Conservation (phyloP, 2,113 vertebrate genomes). For the Scolopax mira region DNA sequence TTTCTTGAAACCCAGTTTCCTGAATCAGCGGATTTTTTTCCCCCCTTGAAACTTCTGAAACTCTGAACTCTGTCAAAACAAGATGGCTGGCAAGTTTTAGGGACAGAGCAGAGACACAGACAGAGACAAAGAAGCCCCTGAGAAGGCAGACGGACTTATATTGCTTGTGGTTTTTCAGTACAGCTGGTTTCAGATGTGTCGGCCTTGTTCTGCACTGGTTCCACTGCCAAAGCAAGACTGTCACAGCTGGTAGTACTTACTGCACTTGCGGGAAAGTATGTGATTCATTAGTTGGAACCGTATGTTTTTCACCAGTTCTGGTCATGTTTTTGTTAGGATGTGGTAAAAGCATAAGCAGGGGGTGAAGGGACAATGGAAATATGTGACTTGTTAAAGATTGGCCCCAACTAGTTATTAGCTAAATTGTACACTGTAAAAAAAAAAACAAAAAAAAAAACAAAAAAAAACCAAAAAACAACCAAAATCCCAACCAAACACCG, state of each 20-base stretch:
- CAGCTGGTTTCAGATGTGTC: conserved; percentile 95
- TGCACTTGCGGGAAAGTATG: conserved; percentile 95
- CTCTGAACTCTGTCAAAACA: conserved; percentile 90
- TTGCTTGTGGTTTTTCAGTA: conserved; percentile 90
- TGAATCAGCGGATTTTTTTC: conserved; percentile 81
- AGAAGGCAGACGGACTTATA: conserved; percentile 91
- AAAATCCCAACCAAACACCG: conserved; percentile 51
- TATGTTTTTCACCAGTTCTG: conserved; percentile 96
- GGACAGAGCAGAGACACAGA: conserved; percentile 81
- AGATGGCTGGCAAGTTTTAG: conserved; percentile 86
- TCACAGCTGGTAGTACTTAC: conserved; percentile 99
- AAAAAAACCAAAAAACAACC: background rate
- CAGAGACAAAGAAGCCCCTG: conserved; percentile 89
- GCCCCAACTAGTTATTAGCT: conserved; percentile 86
- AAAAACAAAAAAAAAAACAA: background rate
- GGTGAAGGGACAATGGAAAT: conserved; percentile 85
- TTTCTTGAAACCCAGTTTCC: conserved; percentile 70
- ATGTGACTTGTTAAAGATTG: conserved; percentile 92
- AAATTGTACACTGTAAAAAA: conserved; percentile 80
- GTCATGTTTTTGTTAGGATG: conserved; percentile 99
- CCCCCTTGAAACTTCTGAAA: conserved; percentile 83
- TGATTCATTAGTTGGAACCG: conserved; percentile 98
- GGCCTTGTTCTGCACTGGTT: conserved; percentile 77
- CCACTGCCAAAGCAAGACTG: conserved; percentile 89
- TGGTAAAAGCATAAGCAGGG: conserved; percentile 99